These are phyloP conservation scores for Rafetus swinhoei DNA, from an alignment of 2,113 vertebrate species.

Conservation along the genomic window DNA sequence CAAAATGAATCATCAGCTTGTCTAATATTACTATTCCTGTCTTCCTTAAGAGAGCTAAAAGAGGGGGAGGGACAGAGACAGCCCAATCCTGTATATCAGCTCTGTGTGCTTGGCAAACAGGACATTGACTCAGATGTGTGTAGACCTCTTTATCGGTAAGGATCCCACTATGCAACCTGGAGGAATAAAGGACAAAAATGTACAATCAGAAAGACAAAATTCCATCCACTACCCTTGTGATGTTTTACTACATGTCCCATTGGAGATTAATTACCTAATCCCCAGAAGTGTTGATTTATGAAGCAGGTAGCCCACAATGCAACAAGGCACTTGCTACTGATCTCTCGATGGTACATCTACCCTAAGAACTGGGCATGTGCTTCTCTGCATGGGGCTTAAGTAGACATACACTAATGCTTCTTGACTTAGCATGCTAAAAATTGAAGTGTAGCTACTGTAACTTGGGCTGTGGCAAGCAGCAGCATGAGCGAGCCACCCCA, in stretches of 20 bases:
- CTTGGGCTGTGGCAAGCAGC: too few relatives aligned
- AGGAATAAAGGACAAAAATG: background rate
- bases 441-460: background rate
- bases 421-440: too few relatives aligned
- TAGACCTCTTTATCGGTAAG: background rate
- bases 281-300: background rate
- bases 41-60: background rate
- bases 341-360: background rate
- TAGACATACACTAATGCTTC: background rate
- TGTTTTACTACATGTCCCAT: background rate
- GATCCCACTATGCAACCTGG: background rate
- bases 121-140: background rate
- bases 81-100: background rate
- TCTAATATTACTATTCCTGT: background rate
- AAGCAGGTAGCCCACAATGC: background rate
- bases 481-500: background rate
- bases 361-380: background rate
- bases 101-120: background rate
- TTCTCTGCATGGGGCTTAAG: background rate
- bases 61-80: background rate
- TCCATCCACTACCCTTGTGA: background rate
- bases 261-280: background rate
- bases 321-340: background rate
- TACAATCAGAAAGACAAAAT: constrained; percentile 2
- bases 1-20: background rate